Conservation (phyloP, 2,797 vertebrate genomes). For the Rhodeus uyekii region DNA sequence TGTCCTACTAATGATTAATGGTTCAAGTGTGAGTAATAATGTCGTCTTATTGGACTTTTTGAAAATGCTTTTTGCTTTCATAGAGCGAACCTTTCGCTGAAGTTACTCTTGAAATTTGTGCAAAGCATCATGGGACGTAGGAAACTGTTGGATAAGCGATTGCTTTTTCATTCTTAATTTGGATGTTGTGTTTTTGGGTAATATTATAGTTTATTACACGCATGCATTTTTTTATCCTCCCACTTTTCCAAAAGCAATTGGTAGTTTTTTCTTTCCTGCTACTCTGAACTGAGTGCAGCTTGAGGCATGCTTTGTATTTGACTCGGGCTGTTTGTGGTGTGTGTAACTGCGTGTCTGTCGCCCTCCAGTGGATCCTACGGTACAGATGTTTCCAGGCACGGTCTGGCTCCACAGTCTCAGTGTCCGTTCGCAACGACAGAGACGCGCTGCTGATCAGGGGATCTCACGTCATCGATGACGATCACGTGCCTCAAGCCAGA, state of each 20-base stretch:
- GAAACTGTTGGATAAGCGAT: too few species aligned
- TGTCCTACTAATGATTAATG: not conserved
- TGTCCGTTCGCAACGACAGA: not conserved
- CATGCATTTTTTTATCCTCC: too few species aligned
- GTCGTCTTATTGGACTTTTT: not conserved
- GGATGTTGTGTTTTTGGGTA: not conserved
- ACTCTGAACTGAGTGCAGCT: too few species aligned
- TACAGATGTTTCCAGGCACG: constrained; percentile 29
- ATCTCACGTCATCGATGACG: not conserved
- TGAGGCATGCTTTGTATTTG: too few species aligned
- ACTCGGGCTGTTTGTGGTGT: not conserved
- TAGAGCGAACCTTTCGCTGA: too few species aligned
- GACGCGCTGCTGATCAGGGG: not conserved
- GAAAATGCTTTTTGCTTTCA: not conserved
- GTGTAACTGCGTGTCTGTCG: constrained; percentile 10
- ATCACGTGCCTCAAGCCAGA: constrained; percentile 14
- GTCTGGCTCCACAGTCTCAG: not conserved
- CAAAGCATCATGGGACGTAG: too few species aligned
- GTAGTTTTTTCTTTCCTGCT: too few species aligned
- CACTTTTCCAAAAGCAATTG: not conserved
- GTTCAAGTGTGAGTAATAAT: not conserved
- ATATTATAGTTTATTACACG: not conserved
- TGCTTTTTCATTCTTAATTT: too few species aligned
- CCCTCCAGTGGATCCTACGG: constrained; percentile 48
- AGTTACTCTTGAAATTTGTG: too few species aligned